phyloP scores from a whole-genome alignment of 1,140 invertebrate genomes.

The Chymomyza costata region DNA sequence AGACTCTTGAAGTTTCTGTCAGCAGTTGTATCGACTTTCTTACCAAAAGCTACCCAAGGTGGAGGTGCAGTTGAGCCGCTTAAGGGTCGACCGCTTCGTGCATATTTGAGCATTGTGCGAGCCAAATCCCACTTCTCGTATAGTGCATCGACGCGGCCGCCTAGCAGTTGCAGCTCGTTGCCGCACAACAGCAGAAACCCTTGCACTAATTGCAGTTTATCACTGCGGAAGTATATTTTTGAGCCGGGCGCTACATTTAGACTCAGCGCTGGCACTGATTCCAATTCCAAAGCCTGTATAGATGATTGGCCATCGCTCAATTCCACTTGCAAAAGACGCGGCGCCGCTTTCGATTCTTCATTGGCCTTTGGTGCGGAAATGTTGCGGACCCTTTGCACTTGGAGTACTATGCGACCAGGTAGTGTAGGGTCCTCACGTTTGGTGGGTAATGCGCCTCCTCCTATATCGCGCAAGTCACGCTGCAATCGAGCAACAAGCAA shows the following conservation, averaged over 20 bases:
- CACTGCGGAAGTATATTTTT: conserved; percentile 79
- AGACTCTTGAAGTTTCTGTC: conserved; percentile 85
- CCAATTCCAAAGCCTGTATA: conserved; percentile 84
- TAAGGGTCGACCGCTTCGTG: conserved; percentile 78
- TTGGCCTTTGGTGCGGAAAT: conserved; percentile 92
- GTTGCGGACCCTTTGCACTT: conserved; percentile 92
- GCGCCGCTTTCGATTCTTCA: conserved; percentile 88
- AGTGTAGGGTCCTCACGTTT: conserved; percentile 80
- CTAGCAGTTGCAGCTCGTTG: conserved; percentile 82
- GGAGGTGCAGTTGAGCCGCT: conserved; percentile 87
- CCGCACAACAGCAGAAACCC: conserved; percentile 84
- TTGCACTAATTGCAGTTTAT: conserved; percentile 78
- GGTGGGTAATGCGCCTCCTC: conserved; percentile 77
- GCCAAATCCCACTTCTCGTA: conserved; percentile 94
- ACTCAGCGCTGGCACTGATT: conserved; percentile 81
- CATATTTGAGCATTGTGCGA: conserved; percentile 85
- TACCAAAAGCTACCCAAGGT: conserved; percentile 93
- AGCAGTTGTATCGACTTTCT: conserved; percentile 78
- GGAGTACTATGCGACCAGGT: conserved; percentile 85
- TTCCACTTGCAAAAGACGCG: conserved; percentile 87
- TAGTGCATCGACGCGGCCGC: conserved; percentile 87
- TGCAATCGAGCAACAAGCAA: conserved; percentile 75
- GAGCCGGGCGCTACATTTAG: conserved; percentile 86
- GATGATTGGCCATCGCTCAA: conserved; percentile 89
- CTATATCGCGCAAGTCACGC: conserved; percentile 87